Base-by-base conservation (phyloP, 2,888 invertebrate genomes). In the Tetragonula carbonaria region DNA sequence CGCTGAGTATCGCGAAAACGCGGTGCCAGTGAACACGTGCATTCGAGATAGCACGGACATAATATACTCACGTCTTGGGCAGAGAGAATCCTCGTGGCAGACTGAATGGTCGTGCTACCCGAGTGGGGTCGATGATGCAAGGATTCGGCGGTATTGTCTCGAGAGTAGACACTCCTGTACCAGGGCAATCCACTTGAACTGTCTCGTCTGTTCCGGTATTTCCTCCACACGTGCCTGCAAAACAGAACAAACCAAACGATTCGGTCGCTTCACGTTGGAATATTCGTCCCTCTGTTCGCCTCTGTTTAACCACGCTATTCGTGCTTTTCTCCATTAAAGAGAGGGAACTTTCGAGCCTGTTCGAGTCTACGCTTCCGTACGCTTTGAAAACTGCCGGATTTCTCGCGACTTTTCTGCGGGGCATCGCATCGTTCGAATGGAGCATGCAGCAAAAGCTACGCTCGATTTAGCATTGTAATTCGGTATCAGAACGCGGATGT, bases 151-250 rank as follows among this genome's bases (percentile, higher is more conserved):
- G 93, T 92, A 80, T 92, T 92, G 82, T 92, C 92, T 66, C 93
- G 90, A 5, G 93, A 92, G 82, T 93, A 93, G 74, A 93, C 92
- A 78, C 92, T 91, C 73, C 91, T 91, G 88, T 93, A 94, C 93
- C 94, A 94, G 18, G 93, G 93, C 83, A 94, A 89, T 73, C 91
- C 92, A 78, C 91, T 91, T 66, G 92, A 90, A 83, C 94, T 94
- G 86, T 95, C 95, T 84, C 95, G 94, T 87, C 95, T 94, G 87
- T 94, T 94, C 79, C 95, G 95, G 91, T 95, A 95, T 89, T 95
- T 96, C 86, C 95, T 95, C 96, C 96, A 96, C 71, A 95, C 92
- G 87, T 95, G 95, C 91, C 96, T 96, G 93, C 78, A 73, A 80
- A 75, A 74, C 51, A 66, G 45, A 63, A 70, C 14, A 21, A 72